These are phyloP conservation scores for Pammene fasciana DNA, from an alignment of 2,888 invertebrate species.

Conservation along the genomic window DNA sequence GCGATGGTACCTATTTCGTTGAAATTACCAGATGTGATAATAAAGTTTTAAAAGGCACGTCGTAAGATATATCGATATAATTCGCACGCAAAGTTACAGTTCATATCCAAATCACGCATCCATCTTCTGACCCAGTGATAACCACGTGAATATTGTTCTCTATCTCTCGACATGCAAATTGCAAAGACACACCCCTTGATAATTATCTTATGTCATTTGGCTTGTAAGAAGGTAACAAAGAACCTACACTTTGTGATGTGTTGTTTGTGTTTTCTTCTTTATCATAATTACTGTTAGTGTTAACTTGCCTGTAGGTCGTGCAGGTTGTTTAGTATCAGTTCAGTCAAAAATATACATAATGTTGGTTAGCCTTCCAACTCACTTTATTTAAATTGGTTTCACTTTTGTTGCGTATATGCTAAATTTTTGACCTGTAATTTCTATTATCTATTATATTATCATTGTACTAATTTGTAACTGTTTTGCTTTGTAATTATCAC, in stretches of 20 bases:
- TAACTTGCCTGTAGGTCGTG: neutral
- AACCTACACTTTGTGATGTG: neutral
- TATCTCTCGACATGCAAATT: constrained; percentile 18
- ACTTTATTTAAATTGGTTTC: too few relatives aligned
- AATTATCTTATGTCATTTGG: neutral
- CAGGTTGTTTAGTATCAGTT: neutral
- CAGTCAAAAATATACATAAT: too few relatives aligned
- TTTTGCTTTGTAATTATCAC: constrained; percentile 22
- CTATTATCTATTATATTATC: neutral
- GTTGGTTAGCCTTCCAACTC: too few relatives aligned
- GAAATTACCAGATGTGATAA: too few relatives aligned
- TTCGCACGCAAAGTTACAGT: neutral
- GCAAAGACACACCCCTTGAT: constrained; percentile 35
- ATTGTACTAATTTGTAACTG: constrained; percentile 5
- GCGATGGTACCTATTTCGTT: too few relatives aligned
- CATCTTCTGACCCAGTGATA: constrained; percentile 19
- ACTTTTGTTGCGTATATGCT: neutral
- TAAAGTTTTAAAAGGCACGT: neutral
- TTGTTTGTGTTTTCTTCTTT: neutral
- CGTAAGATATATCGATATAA: neutral
- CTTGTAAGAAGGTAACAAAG: neutral
- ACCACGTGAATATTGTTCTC: constrained; percentile 24
- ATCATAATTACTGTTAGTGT: neutral
- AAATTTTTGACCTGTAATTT: neutral
- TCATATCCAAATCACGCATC: constrained; percentile 23